Base-by-base conservation (phyloP, 2,113 vertebrate species). In the Cynoglossus semilaevis region DNA sequence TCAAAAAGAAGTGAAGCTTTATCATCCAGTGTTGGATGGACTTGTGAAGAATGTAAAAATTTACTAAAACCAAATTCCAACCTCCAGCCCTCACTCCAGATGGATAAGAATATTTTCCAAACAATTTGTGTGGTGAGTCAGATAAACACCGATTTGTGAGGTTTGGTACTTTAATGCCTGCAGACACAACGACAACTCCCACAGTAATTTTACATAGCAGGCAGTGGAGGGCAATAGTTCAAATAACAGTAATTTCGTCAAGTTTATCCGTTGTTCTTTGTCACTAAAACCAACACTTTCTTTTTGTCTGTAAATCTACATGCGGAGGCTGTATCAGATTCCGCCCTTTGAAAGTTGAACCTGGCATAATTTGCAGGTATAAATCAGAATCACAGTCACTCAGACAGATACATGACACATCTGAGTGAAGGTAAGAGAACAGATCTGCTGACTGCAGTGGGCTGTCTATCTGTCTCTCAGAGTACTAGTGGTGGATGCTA, bases 391-490 rank as follows among this genome's bases (percentile, higher is more conserved):
- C 51, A 38, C 41, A 13, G 69, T 77, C 72, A 71, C 68, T 80
- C 72, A 68, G 50, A 81, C 82, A 73, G 76, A 74, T 34, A 59
- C 56, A 49, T 74, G 77, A 56, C 72, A 55, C 42, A 72, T 78
- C 62, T 70, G 59, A 73, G 73, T 40, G 76, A 63, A 60, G 75
- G 68, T 74, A 66, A 57, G 67, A 78, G 78, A 83, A 73, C 60
- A 69, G 70, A 81, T 82, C 65, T 72, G 77, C 81, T 81, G 86
- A 80, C 69, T 80, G 73, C 54, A n/a, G 68, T 15, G 44, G 65
- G 79, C 71, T 70, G 72, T 79, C 79, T 71, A 52, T 42, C 66
- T 51, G 70, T 67, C 70, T 72, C 52, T 70, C 46, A 46, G 46
- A 53, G 71, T 45, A 22, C 62, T 62, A 56, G 74, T 80, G 77